Conservation (phyloP, 2,797 vertebrate genomes). For the Ammospiza maritima region DNA sequence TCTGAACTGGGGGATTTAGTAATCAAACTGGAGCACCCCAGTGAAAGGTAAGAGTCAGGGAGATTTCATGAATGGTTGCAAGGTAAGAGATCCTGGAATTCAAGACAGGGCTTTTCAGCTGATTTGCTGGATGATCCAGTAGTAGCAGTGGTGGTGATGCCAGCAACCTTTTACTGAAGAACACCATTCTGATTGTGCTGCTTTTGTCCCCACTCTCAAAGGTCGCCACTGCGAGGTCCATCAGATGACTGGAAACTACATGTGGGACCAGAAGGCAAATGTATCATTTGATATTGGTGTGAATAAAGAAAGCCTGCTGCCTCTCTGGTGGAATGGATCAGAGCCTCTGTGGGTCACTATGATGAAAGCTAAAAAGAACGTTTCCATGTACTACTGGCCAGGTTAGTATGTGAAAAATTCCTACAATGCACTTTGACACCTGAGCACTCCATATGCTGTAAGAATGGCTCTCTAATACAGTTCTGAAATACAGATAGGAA, state of each 20-base stretch:
- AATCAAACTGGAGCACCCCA: background rate
- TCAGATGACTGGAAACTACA: constrained; percentile 95
- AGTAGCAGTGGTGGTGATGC: background rate
- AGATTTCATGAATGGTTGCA: fast-evolving
- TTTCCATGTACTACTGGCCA: constrained; percentile 96
- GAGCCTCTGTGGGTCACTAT: constrained; percentile 95
- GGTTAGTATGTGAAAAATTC: constrained; percentile 79
- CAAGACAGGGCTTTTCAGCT: background rate
- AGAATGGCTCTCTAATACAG: background rate
- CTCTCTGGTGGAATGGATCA: constrained; percentile 94
- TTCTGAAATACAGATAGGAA: background rate
- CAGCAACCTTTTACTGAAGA: background rate
- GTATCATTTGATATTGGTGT: constrained; percentile 90
- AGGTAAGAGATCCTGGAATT: background rate
- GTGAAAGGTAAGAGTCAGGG: background rate
- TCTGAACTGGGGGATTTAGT: background rate
- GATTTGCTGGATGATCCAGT: background rate
- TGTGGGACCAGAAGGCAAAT: constrained; percentile 87
- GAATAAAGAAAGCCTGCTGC: constrained; percentile 87
- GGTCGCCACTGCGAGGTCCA: constrained; percentile 91
- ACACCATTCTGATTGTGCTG: background rate
- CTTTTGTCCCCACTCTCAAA: constrained; percentile 31
- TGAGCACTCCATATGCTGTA: background rate
- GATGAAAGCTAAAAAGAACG: constrained; percentile 85
- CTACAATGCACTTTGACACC: background rate